Percentiles rank a stretch among this genome's conserved stretches.
phyloP scores from a whole-genome alignment of 2,888 invertebrate genomes.

The Phyllotreta striolata region DNA sequence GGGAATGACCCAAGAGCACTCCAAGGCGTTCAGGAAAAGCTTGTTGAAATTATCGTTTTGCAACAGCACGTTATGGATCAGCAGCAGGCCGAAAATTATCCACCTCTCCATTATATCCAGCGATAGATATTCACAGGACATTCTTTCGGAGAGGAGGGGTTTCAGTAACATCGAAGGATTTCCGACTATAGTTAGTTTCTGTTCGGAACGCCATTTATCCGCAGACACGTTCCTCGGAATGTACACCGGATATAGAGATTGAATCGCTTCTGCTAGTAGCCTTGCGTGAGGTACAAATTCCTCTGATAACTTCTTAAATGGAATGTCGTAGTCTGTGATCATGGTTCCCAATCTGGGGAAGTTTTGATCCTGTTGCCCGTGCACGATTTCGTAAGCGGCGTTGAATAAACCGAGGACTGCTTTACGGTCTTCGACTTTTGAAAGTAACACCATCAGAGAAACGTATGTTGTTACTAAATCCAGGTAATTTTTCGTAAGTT shows the following conservation, averaged over 20 bases:
- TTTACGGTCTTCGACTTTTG: conserved; percentile 97
- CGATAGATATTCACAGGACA: conserved; percentile 97
- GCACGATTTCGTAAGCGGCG: conserved; percentile 95
- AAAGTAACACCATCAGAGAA: conserved; percentile 95
- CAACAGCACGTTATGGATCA: conserved; percentile 84
- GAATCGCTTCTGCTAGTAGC: conserved; percentile 82
- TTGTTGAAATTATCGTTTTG: conserved; percentile 82
- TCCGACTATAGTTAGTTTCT: conserved; percentile 91
- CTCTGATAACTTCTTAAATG: conserved; percentile 93
- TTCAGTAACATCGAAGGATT: conserved; percentile 94
- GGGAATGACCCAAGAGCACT: conserved; percentile 93
- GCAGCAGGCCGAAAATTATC: conserved; percentile 93
- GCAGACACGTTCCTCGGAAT: conserved; percentile 89
- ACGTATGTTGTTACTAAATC: conserved; percentile 95
- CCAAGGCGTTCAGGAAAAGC: conserved; percentile 91
- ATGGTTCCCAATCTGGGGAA: conserved; percentile 97
- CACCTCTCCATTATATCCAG: conserved; percentile 95
- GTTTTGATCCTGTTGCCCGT: conserved; percentile 85
- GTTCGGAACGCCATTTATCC: conserved; percentile 93
- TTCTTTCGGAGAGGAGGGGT: conserved; percentile 93
- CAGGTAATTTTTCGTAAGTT: conserved; percentile 93
- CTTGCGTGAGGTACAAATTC: conserved; percentile 96
- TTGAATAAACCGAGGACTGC: conserved; percentile 96
- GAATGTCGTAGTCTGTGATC: conserved; percentile 97
- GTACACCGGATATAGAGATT: conserved; percentile 88